These are phyloP conservation scores for Platycnemis pennipes DNA, from an alignment of 2,888 invertebrate genomes.

Conservation along the genomic window DNA sequence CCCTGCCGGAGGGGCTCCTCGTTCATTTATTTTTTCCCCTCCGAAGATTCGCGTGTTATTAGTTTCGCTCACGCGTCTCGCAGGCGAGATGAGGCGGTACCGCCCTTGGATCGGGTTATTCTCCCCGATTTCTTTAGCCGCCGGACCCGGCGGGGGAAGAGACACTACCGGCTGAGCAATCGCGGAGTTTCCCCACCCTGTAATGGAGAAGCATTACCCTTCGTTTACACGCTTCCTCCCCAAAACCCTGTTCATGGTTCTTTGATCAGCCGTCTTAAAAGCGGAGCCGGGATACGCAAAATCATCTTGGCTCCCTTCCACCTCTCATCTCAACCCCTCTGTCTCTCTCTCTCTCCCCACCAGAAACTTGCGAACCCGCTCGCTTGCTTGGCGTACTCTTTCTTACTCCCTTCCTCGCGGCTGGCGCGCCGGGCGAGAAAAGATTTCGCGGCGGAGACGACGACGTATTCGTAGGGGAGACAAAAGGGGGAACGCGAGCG, in stretches of 20 bases:
- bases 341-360: background rate
- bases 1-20: background rate
- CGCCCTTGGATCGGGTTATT: background rate
- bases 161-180: background rate
- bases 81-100: background rate
- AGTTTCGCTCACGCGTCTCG: constrained; percentile 3
- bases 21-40: constrained; percentile 9
- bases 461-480: background rate
- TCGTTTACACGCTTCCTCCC: background rate
- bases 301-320: constrained; percentile 29
- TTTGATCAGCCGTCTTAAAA: constrained; percentile 12
- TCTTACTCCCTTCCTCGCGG: background rate
- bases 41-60: background rate
- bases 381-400: background rate
- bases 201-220: background rate
- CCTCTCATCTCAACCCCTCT: background rate
- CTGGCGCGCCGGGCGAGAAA: background rate
- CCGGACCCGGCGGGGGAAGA: background rate
- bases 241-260: background rate
- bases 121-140: background rate
- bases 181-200: background rate
- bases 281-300: background rate
- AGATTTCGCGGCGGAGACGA: background rate
- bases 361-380: background rate
- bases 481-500: background rate